Evolutionary conservation across 2,888 invertebrate genomes (phyloP), one percentile per base, ranked within the genome.

Genomic region (Perizoma affinitatum): DNA sequence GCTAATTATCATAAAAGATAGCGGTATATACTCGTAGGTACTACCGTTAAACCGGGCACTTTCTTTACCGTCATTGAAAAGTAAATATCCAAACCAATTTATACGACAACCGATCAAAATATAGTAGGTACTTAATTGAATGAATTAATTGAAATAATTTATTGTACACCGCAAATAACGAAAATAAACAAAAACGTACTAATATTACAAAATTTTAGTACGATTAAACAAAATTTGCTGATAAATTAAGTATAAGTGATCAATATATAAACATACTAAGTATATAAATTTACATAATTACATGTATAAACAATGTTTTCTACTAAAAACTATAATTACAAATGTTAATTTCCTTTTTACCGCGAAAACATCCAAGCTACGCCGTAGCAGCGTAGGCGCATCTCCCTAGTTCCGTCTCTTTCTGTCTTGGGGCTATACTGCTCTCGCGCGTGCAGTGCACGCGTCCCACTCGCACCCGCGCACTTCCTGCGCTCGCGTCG

Each of bases 401-500:
- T 77, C 78, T 83, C 82, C 83, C 79, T 71, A 61, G 48, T 61
- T 61, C 69, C 45, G 65, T 85, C 84, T 69, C 80, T 58, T 70
- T 87, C 81, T 75, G 56, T n/a, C 76, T 61, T 66, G 65, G 42
- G 61, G 69, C 67, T 61, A 68, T 66, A 69, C 70, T 72, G 72
- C 73, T 83, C 83, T 64, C 80, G 86, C 88, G 79, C 88, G 88
- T 83, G 86, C 80, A 80, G 65, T 80, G 80, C 90, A 87, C 87
- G 87, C 86, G 74, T 87, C 88, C 76, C 87, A 73, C 83, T 86
- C 84, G 79, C 85, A 80, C 87, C 75, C 88, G 79, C 82, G 72
- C 83, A 80, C 88, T 87, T 88, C 88, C 87, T 89, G 88, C 87
- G 86, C 88, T 85, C 85, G 87, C 84, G 84, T 81, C 83, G 90